Evolutionary conservation across 2,113 vertebrate species (phyloP).

Genomic region (Catharus bicknelli): DNA sequence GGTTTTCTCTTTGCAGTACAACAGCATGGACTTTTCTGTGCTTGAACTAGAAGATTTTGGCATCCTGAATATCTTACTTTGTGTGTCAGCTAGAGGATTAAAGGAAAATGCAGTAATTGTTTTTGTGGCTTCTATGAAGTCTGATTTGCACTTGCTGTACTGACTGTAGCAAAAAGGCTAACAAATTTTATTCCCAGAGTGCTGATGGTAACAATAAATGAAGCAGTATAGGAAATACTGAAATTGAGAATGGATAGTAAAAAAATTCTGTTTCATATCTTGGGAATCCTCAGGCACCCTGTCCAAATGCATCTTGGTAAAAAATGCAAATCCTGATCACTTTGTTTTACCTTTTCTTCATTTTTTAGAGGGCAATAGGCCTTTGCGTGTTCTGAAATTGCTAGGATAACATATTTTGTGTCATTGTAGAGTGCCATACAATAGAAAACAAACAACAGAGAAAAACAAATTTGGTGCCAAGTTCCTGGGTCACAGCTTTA

Average conservation of each 20-base stretch:
- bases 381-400: background rate
- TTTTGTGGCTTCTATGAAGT: background rate
- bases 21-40: background rate
- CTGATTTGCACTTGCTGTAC: background rate
- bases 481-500: background rate
- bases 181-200: background rate
- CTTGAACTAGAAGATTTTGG: background rate
- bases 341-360: background rate
- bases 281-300: background rate
- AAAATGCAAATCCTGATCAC: background rate
- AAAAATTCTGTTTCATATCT: background rate
- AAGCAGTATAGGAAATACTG: background rate
- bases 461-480: slow-evolving; percentile 43
- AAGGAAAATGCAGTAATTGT: background rate
- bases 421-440: background rate
- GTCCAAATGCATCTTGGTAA: background rate
- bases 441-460: background rate
- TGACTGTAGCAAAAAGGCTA: background rate
- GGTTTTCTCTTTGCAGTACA: background rate
- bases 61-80: background rate
- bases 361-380: background rate
- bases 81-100: background rate
- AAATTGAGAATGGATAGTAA: background rate
- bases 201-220: background rate
- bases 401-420: background rate